Conservation (phyloP, 2,888 invertebrate genomes). For the Lomographa bimaculata region DNA sequence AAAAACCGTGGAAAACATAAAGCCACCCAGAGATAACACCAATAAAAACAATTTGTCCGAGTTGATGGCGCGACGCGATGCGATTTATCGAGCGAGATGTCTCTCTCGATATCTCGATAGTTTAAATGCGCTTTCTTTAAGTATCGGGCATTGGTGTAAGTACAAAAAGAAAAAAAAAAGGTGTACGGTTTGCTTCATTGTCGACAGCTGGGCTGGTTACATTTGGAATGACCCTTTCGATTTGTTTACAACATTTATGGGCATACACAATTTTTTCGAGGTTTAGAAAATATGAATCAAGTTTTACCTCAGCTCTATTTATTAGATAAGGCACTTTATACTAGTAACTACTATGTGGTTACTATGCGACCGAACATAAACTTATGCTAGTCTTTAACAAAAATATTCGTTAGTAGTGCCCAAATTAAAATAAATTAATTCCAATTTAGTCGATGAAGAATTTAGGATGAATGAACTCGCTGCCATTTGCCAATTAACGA, state of each 20-base stretch:
- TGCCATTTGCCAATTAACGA: constrained; percentile 14
- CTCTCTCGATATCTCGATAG: constrained; percentile 53
- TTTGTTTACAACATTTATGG: constrained; percentile 14
- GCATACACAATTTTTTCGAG: too few relatives aligned
- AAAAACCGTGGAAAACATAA: constrained; percentile 57
- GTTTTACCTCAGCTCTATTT: too few relatives aligned
- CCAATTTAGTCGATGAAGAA: too few relatives aligned
- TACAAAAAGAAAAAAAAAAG: too few relatives aligned
- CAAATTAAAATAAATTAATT: too few relatives aligned
- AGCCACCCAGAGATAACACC: constrained; percentile 76
- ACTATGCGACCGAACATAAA: too few relatives aligned
- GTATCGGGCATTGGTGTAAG: constrained; percentile 34
- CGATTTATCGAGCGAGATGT: constrained; percentile 73
- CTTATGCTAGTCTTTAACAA: too few relatives aligned
- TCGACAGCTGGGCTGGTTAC: constrained; percentile 13
- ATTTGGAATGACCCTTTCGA: constrained; percentile 11
- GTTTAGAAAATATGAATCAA: too few relatives aligned
- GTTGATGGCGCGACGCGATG: constrained; percentile 65
- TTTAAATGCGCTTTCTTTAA: constrained; percentile 40
- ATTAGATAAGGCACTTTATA: too few relatives aligned
- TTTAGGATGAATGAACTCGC: too few relatives aligned
- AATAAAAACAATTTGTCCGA: constrained; percentile 76
- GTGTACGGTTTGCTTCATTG: constrained; percentile 29
- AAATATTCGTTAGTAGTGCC: too few relatives aligned
- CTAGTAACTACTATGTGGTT: too few relatives aligned